Conservation (phyloP, 2,888 invertebrate genomes). For the Meliscaeva auricollis region DNA sequence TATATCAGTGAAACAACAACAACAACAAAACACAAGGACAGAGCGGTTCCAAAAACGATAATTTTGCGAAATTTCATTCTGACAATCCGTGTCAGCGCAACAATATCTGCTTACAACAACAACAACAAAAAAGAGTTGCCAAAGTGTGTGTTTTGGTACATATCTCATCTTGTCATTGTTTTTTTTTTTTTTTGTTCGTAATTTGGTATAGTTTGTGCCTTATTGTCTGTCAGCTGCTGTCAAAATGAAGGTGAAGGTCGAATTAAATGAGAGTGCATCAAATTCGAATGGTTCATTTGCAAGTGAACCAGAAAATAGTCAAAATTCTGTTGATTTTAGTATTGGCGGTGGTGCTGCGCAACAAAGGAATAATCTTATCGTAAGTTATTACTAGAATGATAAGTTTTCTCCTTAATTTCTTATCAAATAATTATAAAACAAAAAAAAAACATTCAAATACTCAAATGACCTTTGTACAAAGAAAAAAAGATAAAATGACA, state of each 20-base stretch:
- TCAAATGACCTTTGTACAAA: conserved; percentile 27
- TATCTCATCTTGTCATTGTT: background rate
- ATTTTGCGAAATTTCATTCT: conserved; percentile 57
- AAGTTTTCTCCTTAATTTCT: conserved; percentile 16
- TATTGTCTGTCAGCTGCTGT: conserved; percentile 14
- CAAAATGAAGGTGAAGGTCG: conserved; percentile 73
- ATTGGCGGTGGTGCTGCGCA: conserved; percentile 41
- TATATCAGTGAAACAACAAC: conserved; percentile 16
- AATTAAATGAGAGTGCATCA: conserved; percentile 63
- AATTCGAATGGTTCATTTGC: conserved; percentile 62
- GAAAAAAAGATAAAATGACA: conserved; percentile 12
- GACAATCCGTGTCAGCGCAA: conserved; percentile 59
- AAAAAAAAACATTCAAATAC: too few relatives aligned
- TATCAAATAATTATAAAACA: conserved; percentile 1
- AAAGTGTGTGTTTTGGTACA: conserved; percentile 16
- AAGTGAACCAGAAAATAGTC: conserved; percentile 66
- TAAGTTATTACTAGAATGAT: conserved; percentile 51
- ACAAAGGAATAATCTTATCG: conserved; percentile 72
- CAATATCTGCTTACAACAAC: background rate
- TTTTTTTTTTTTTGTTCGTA: background rate
- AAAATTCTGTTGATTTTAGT: conserved; percentile 65
- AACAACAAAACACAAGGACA: conserved; percentile 38
- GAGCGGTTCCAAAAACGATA: conserved; percentile 40
- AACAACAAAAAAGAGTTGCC: conserved; percentile 47
- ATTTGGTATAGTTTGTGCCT: conserved; percentile 11